These are phyloP conservation scores for Ips typographus DNA, from an alignment of 1,140 invertebrate species.

Conservation along the genomic window DNA sequence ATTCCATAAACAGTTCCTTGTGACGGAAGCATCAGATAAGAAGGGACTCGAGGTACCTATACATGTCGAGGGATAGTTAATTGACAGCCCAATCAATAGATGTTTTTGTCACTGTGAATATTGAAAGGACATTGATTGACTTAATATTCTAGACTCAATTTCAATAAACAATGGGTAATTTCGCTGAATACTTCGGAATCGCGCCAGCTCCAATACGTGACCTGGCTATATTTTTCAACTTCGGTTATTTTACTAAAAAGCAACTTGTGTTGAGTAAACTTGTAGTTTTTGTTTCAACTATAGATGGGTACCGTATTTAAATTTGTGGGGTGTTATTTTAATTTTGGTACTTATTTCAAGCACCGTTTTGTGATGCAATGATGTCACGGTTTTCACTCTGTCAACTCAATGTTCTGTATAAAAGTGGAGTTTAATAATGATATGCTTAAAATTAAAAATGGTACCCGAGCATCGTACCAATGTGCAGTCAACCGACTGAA, in stretches of 20 bases:
- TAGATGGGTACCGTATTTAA: no score
- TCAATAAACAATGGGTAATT: constrained; percentile 52
- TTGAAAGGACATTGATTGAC: constrained; percentile 49
- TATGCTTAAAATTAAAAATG: no score
- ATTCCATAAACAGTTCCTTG: constrained; percentile 50
- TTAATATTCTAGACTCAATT: constrained; percentile 50
- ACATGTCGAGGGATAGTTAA: constrained; percentile 51
- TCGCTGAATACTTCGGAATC: constrained; percentile 39
- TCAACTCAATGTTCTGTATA: no score
- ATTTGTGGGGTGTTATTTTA: no score
- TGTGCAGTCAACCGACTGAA: no score
- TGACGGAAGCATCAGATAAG: constrained; percentile 50
- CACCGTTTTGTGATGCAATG: no score
- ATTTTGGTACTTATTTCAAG: no score
- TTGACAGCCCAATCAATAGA: constrained; percentile 51
- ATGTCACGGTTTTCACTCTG: no score
- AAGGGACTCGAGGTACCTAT: constrained; percentile 50
- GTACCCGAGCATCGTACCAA: no score
- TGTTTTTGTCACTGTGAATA: constrained; percentile 49
- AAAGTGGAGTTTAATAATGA: no score
- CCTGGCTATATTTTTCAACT: constrained; percentile 31
- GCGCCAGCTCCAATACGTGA: constrained; percentile 45
- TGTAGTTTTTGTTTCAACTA: no score
- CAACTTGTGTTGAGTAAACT: no score
- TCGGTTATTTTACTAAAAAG: background rate